Evolutionary conservation across 2,113 vertebrate genomes (phyloP).

Genomic region (Dicerorhinus sumatrensis): DNA sequence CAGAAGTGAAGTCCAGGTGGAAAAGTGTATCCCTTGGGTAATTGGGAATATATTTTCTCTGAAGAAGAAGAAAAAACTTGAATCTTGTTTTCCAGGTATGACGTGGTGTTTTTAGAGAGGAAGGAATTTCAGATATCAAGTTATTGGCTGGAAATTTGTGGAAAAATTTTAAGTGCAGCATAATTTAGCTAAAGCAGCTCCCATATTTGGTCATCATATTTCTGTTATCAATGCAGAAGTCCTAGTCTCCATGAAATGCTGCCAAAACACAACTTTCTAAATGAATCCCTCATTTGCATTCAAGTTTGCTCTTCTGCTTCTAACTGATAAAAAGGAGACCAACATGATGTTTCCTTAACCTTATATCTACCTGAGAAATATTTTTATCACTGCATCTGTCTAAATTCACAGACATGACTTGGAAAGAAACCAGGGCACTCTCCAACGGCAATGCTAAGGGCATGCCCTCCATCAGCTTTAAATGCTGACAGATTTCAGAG

Average conservation of each 20-base stretch:
- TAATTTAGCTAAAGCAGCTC: slow-evolving; percentile 27
- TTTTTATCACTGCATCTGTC: slow-evolving; percentile 50
- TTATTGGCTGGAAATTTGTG: slow-evolving; percentile 67
- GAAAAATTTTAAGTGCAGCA: background rate
- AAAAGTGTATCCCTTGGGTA: slow-evolving; percentile 51
- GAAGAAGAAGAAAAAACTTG: background rate
- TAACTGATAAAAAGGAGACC: background rate
- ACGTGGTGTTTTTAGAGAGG: background rate
- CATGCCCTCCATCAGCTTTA: slow-evolving; percentile 39
- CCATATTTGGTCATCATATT: slow-evolving; percentile 31
- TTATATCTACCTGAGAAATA: slow-evolving; percentile 22
- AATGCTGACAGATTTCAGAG: slow-evolving; percentile 66
- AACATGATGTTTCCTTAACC: background rate
- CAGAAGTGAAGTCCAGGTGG: slow-evolving; percentile 66
- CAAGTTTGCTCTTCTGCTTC: slow-evolving; percentile 49
- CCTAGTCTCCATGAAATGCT: background rate
- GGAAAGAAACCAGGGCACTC: slow-evolving; percentile 47
- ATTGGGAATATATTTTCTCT: slow-evolving; percentile 60
- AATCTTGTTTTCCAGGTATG: slow-evolving; percentile 33
- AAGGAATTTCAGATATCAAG: slow-evolving; percentile 55
- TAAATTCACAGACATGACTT: slow-evolving; percentile 24
- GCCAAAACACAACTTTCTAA: slow-evolving; percentile 26
- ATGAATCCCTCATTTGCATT: slow-evolving; percentile 53
- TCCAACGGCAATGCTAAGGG: background rate
- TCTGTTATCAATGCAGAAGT: slow-evolving; percentile 36